Base-by-base conservation (phyloP, 2,797 vertebrate genomes). In the Avahi laniger region DNA sequence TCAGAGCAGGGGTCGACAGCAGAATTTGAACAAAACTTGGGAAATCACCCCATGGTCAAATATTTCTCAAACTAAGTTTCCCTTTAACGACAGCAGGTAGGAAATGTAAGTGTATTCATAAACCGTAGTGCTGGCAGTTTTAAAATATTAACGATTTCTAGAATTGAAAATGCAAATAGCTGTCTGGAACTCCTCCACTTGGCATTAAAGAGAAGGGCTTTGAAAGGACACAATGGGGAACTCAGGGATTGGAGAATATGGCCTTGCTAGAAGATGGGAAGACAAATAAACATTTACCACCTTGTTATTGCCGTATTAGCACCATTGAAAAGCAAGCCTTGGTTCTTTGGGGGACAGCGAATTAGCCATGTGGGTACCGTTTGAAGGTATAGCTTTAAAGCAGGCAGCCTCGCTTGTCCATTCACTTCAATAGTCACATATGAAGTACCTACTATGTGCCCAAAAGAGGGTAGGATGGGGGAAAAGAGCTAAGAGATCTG, bases 81-180 rank as follows among this genome's bases (percentile, higher is more conserved):
- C 65, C 57, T 96, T 91, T 69, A 80, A 83, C 70, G 80, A 75
- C 80, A 80, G 38, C 89, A 85, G 86, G 89, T 93, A 94, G 86
- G 78, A 83, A 69, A 92, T 92, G 48, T 69, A 83, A 92, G 52
- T 70, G 33, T 92, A 94, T 92, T 91, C 95, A 96, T 96, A 97
- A 96, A 76, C 88, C n/a, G 8, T 20, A 54, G 90, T 43, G 88
- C 91, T 87, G 75, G 79, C 48, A 81, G 86, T 50, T 92, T 78
- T 97, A 92, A 97, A 97, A 97, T 93, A 97, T 94, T 97, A 93
- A 96, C 78, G 94, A 95, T 94, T 95, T 97, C 93, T 94, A 96
- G 94, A 96, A 93, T 81, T 96, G 92, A 95, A 96, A 97, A 93
- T 96, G 96, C 95, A 98, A 96, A 97, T 97, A 86, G 92, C 85